Base-by-base conservation (phyloP, 2,113 vertebrate species). In the Manacus vitellinus region DNA sequence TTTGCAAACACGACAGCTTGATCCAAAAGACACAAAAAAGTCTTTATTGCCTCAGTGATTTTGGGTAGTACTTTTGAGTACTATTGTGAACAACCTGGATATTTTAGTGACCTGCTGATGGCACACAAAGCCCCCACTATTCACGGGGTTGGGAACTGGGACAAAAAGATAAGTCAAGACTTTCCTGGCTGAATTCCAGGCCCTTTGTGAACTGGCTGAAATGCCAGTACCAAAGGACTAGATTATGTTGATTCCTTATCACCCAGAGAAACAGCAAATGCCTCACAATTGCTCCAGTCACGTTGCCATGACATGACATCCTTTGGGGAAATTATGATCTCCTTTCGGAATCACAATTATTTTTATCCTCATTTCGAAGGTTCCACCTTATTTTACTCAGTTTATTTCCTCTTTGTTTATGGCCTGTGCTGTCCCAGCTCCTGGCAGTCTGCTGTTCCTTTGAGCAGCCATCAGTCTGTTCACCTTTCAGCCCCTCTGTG, bases 241-340 rank as follows among this genome's bases (percentile, higher is more conserved):
- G 78, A 71, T 96, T 56, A 52, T 90, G 94, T 88, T 92, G 92
- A 74, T 94, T 91, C 80, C 92, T 95, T 96, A 86, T 96, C 95
- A 28, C 85, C 47, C 58, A 46, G 73, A 94, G 65, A 94, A 92
- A 75, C 61, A 77, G 55, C 85, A 85, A 93, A 74, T 63, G 82
- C 88, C 76, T 1, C 7, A 47, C 65, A 75, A 86, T 68, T 75
- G 92, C 61, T 93, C 65, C 76, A 20, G 76, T 85, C 65, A 15
- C 14, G 7, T 89, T 90, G 92, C 83, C 52, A 43, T 81, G 90
- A 21, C 56, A 5, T 88, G 83, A 72, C 86, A 61, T 85, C 89
- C 89, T 94, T 61, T 72, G 86, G 80, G 84, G 78, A 92, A 96
- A 83, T 84, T 28, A 77, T 49, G 20, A 55, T 46, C 83, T 81